Evolutionary conservation across 1,140 invertebrate species (phyloP).

Genomic region (Drosophila pectinifera): DNA sequence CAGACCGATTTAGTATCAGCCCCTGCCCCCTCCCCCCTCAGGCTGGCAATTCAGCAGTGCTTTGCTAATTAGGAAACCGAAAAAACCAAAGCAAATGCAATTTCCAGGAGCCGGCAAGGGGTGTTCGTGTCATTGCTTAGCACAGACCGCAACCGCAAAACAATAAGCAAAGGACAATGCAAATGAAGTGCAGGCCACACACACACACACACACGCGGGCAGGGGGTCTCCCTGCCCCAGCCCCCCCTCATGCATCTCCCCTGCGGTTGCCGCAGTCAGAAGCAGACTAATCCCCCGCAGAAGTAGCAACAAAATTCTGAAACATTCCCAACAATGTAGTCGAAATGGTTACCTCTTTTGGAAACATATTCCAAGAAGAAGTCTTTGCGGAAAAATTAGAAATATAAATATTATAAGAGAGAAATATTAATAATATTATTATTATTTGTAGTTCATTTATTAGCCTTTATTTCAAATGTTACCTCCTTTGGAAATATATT

Average conservation of each 20-base stretch:
- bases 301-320: not conserved
- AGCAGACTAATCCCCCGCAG: constrained; percentile 13
- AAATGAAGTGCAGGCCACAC: constrained; percentile 62
- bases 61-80: constrained; percentile 62
- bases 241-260: not conserved
- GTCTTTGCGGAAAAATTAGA: too few species aligned
- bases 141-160: constrained; percentile 68
- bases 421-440: too few species aligned
- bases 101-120: constrained; percentile 42
- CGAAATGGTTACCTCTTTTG: not conserved
- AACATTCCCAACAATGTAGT: not conserved
- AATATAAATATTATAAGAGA: too few species aligned
- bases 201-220: not conserved
- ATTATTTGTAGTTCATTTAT: too few species aligned
- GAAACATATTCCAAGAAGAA: too few species aligned
- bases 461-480: too few species aligned
- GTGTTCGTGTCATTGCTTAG: constrained; percentile 57
- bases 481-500: too few species aligned
- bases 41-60: constrained; percentile 50
- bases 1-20: constrained; percentile 21
- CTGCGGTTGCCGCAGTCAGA: constrained; percentile 19
- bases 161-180: constrained; percentile 75
- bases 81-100: constrained; percentile 79
- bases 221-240: not conserved
- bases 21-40: not conserved